Evolutionary conservation across 2,888 invertebrate genomes (phyloP), one percentile per base, ranked within the genome.

Genomic region (Liopterus haemorrhoidalis): DNA sequence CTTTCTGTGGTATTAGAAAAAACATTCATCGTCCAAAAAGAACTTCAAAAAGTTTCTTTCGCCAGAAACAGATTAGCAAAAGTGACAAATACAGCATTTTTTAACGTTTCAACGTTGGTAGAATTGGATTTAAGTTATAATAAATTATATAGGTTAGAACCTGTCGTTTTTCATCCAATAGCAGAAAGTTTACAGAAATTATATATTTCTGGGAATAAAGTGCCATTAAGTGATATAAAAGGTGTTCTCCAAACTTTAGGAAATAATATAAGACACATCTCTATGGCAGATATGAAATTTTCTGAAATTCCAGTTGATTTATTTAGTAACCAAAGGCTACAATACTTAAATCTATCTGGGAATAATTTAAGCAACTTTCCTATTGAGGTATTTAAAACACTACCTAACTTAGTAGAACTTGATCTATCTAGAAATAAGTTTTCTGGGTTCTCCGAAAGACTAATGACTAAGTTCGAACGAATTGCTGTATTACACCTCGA

Each of bases 61-160:
- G 79, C 84, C 31, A 75, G 79, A 59, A 88, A 88, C 64, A 76
- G 83, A 33, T 71, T 89, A 52, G 83, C 81, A 27, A 77, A 84
- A 63, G 74, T 89, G 54, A 82, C 85, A 50, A 77, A 81, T 44
- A 76, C 77, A 53, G 82, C 87, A 37, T 84, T 89, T 61, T 71
- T 75, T 53, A 86, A 86, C 68, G 71, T 85, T 51, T 78, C 81
- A 37, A 75, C 76, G 47, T 72, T 88, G 45, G 70, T 72, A 48
- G 78, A 81, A 55, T 68, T 89, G 52, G 85, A 88, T 65, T 74
- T 89, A 47, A 80, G 85, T 52, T 80, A 81, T 64, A 87, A 88
- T 63, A 82, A 83, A 66, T 72, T 87, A 53, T 78, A 80, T 56
- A 72, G 76, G 39, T 73, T 85, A 49, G 82, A 84, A 60, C 68